Base-by-base conservation (phyloP, 2,797 vertebrate genomes). In the Sternarchorhynchus goeldii region DNA sequence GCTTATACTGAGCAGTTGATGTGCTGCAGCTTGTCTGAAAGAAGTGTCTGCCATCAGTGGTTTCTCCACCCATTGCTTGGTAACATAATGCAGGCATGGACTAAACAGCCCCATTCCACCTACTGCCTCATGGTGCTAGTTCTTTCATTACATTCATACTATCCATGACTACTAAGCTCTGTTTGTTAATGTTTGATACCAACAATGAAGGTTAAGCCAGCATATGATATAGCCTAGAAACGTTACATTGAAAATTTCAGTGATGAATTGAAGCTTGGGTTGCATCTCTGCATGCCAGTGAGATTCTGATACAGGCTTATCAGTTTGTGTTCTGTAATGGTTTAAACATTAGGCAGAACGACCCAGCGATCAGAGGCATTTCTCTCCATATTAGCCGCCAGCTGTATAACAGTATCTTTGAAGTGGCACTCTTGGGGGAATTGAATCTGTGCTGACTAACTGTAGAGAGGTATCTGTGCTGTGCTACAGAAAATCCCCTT, bases 391-490 rank as follows among this genome's bases (percentile, higher is more conserved):
- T 10, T 50, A 50, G 45, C 45, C 29, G 14, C 63, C 58, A 60
- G 25, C 18, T 60, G 36, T 53, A 36, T 17, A 8, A 29, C 41
- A 16, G 1, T 68, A 53, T 18, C 14, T 16, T 34, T 57, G 14
- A 63, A 45, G 34, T 66, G 39, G 50, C 57, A 17, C 7, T 29
- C 16, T n/a, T 32, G 41, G 10, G 58, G 5, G 58, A 62, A 25
- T 36, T 31, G 25, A 29, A 41, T 34, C 10, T 73, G 78, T 79
- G 82, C 75, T 82, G 85, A 84, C 74, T 81, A 77, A 53, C 78
- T 77, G 81, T 17, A 34, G 85, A 85, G 86, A 86, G 85, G 85
- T 90, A 88, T 81, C 83, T 80, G 84, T 76, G 41, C 55, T 78
- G 83, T 86, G 76, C 63, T 78, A 77, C 64, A 76, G 69, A 62